Evolutionary conservation across 2,113 vertebrate genomes (phyloP).

Genomic region (Rhabdornis inornatus): DNA sequence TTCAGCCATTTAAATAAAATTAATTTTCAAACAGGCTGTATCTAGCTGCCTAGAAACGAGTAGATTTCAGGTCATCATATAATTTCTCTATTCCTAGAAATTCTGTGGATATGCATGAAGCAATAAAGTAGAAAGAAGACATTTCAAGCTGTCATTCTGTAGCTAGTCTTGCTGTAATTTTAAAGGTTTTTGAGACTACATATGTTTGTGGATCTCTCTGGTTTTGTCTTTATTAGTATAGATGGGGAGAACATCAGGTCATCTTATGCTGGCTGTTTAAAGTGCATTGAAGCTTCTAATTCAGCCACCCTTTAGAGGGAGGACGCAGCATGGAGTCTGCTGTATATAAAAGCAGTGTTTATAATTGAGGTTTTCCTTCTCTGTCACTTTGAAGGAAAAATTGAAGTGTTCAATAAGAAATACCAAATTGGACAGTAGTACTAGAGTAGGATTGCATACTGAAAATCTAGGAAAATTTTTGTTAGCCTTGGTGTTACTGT

Average conservation of each 20-base stretch:
- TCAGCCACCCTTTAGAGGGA: background rate
- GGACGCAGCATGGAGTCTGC: background rate
- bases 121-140: background rate
- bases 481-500: background rate
- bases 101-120: background rate
- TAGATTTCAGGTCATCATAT: background rate
- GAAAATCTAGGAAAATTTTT: background rate
- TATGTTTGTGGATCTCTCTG: background rate
- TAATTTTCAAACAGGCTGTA: background rate
- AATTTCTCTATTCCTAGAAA: background rate
- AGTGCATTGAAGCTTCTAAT: background rate
- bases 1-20: background rate
- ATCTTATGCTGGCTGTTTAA: background rate
- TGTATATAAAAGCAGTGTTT: background rate
- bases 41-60: background rate
- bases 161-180: background rate
- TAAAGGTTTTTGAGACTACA: background rate
- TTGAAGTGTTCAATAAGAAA: background rate
- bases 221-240: background rate
- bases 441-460: background rate
- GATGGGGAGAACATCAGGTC: background rate
- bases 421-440: background rate
- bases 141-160: background rate
- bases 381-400: background rate
- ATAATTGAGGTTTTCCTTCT: background rate